phyloP scores from a whole-genome alignment of 2,113 vertebrate genomes.

The Chloropsis cyanopogon region DNA sequence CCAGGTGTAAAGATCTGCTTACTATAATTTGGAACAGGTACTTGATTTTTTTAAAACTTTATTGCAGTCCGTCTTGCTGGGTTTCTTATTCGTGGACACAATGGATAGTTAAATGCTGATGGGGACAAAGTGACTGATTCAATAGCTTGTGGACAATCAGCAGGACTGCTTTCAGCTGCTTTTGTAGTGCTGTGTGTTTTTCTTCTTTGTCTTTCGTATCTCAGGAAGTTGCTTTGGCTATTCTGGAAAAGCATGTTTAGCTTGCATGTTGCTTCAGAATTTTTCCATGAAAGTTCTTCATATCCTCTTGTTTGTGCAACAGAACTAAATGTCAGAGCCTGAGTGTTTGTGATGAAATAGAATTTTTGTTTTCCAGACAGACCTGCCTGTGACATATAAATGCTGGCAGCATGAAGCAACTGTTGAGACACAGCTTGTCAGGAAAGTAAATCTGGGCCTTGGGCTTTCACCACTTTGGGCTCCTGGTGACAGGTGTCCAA shows the following conservation, averaged over 20 bases:
- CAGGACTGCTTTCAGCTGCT: background rate
- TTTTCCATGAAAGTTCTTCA: background rate
- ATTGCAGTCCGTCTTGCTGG: background rate
- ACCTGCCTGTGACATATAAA: background rate
- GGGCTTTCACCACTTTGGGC: background rate
- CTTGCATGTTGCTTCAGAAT: background rate
- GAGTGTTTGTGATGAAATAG: background rate
- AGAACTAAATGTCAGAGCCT: background rate
- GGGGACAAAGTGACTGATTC: background rate
- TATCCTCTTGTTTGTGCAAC: background rate
- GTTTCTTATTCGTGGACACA: background rate
- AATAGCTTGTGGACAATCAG: background rate
- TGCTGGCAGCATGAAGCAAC: background rate
- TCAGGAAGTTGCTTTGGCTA: background rate
- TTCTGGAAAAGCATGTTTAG: background rate
- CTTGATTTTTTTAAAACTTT: background rate
- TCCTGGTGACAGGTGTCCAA: background rate
- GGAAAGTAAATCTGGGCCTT: background rate
- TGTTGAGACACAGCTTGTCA: background rate
- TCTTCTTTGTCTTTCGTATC: background rate
- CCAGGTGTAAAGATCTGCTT: background rate
- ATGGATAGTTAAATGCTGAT: background rate
- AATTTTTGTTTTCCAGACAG: background rate
- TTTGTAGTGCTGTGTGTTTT: background rate
- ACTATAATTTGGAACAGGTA: background rate